Evolutionary conservation across 53 echinoderm and acorn worm species (phyloP).

Genomic region (Hippasteria phrygiana): DNA sequence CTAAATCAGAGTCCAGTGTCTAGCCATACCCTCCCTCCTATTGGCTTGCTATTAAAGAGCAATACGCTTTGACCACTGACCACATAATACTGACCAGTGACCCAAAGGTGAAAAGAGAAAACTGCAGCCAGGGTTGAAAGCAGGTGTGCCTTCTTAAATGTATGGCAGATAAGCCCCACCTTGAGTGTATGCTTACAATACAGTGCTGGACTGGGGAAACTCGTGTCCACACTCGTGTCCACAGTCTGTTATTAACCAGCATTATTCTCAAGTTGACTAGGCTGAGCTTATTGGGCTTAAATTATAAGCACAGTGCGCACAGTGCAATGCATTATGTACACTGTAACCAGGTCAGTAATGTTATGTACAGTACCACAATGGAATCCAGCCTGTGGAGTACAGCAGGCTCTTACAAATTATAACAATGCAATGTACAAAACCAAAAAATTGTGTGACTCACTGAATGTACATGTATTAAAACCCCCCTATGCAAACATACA

Average conservation of each 20-base stretch:
- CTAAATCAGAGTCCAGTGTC: conserved; percentile 4
- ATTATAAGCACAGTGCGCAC: not conserved
- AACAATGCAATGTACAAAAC: too few relatives aligned
- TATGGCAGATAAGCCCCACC: not conserved
- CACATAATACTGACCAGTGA: conserved; percentile 18
- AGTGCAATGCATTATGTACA: too few relatives aligned
- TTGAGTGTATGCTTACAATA: not conserved
- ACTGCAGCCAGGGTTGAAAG: not conserved
- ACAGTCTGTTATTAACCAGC: too few relatives aligned
- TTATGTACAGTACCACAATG: not conserved
- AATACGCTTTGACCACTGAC: conserved; percentile 59
- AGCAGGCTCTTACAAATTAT: too few relatives aligned
- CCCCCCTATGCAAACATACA: too few relatives aligned
- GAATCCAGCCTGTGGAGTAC: too few relatives aligned
- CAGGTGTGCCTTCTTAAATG: not conserved
- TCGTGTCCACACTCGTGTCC: not conserved
- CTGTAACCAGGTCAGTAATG: not conserved
- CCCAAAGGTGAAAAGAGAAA: not conserved
- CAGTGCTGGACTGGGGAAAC: not conserved
- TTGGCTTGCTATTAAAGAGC: too few relatives aligned
- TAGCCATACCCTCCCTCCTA: too few relatives aligned
- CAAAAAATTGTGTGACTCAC: too few relatives aligned
- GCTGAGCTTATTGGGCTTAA: not conserved
- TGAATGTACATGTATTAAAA: too few relatives aligned
- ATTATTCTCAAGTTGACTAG: not conserved